Evolutionary conservation across 1,140 invertebrate genomes (phyloP), one percentile per base, ranked within the genome.

Genomic region (Hirudo medicinalis): DNA sequence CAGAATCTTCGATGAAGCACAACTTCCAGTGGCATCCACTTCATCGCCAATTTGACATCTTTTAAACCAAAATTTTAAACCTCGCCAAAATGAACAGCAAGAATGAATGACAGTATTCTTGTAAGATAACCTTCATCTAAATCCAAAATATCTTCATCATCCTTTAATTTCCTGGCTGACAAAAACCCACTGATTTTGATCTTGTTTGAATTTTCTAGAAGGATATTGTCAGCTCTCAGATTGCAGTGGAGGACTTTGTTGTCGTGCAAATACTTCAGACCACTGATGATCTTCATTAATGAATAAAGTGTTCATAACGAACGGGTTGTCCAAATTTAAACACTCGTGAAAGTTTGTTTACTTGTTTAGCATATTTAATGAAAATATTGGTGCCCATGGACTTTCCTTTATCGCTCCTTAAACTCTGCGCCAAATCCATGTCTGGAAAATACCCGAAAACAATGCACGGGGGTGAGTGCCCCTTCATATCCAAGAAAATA

Each of bases 171-270:
- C 6, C 19, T 70, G 53, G 43, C 69, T 19, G 53, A 9, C 9
- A 36, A 70, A 27, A 54, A n/a, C 3, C 69, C 69, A 22, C 43
- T 27, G 9, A 70, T 54, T 54, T 70, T 70, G 32, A 70, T 53
- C 5, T 40, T 49, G n/a, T 54, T 53, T 9, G 20, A 2, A 5
- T 43, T 15, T n/a, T 36, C 6, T 36, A 70, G 43, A 22, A 70
- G 53, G 3, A 70, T 43, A 25, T 54, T 70, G 40, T 53, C 43
- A 25, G 69, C 69, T 53, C 29, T 70, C 63, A 81, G 72, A 75
- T 81, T 80, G 13, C 80, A 69, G 72, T 81, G 80, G n/a, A 81
- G 76, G 67, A 79, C 80, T 49, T 78, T 78, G 20, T 72, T 63
- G 25, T 74, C 72, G 9, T 80, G 74, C 0, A 81, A 68, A 72